These are phyloP conservation scores for Anthopleura xanthogrammica DNA, from an alignment of 92 coral and sea anemone species.

Conservation along the genomic window DNA sequence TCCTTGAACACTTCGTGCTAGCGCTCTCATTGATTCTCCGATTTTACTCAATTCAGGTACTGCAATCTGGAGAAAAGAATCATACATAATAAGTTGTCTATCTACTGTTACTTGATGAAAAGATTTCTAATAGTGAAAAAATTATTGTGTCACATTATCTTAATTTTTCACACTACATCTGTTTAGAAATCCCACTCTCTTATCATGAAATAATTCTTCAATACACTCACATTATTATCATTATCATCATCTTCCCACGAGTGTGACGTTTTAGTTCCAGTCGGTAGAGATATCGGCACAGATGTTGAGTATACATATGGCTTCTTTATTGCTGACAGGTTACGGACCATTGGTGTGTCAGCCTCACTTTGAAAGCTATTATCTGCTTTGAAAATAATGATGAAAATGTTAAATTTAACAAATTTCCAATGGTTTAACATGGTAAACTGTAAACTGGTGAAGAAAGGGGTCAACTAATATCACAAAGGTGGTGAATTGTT, in stretches of 20 bases:
- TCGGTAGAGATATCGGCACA: constrained; percentile 76
- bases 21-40: constrained; percentile 91
- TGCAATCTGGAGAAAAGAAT: constrained; percentile 35
- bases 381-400: constrained; percentile 38
- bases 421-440: no score
- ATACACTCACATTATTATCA: constrained; percentile 13
- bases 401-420: no score
- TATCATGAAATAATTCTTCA: not conserved
- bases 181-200: no score
- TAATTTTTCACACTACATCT: no score
- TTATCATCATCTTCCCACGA: constrained; percentile 70
- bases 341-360: constrained; percentile 9
- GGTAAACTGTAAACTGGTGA: no score
- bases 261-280: constrained; percentile 46
- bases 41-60: constrained; percentile 86
- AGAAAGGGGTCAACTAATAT: no score
- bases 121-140: no score
- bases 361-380: constrained; percentile 85
- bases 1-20: constrained; percentile 91
- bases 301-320: constrained; percentile 66
- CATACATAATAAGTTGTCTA: not conserved
- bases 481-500: no score
- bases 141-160: no score
- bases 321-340: constrained; percentile 21
- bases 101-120: no score